Evolutionary conservation across 2,797 vertebrate species (phyloP), one percentile per base, ranked within the genome.

Genomic region (Lerista edwardsae): DNA sequence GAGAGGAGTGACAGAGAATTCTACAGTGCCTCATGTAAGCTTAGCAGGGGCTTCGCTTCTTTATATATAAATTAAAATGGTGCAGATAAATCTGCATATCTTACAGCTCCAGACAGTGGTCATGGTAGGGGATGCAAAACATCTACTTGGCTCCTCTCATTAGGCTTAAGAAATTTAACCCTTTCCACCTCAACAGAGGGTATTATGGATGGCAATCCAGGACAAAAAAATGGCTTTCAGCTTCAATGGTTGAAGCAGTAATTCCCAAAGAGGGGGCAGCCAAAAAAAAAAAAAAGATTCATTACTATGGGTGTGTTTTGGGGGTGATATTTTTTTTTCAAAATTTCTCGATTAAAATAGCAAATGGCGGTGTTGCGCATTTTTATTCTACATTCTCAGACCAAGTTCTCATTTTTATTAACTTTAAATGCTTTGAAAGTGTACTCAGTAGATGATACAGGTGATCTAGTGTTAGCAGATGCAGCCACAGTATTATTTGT

Each of bases 101-200:
- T 87, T 3, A 8, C 55, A 84, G 88, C 82, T 5, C 3, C n/a
- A 83, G 39, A 55, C 73, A 84, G n/a, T 72, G 84, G 79, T 19
- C 78, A 75, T 29, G 3, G 5, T 62, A 47, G 41, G 67, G 44
- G n/a, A 72, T 23, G 23, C 67, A 65, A 73, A 79, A 77, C 19
- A 88, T 79, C 14, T 78, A 78, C 17, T 72, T 76, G 15, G 39
- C 19, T 72, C 87, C 84, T 62, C 67, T 82, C 79, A 73, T 62
- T 39, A n/a, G 64, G 14, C 80, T 59, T 83, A 72, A 76, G 62
- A 72, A 90, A 83, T 65, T 34, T 64, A 85, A 17, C 47, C 12
- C 10, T 2, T 11, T 51, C 12, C 2, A 2, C n/a, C n/a, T 41
- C 39, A 1, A 0, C 14, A 74, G 39, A 19, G n/a, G 55, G 87